Evolutionary conservation across 2,888 invertebrate species (phyloP), one percentile per base, ranked within the genome.

Genomic region (Drosophila quinaria): DNA sequence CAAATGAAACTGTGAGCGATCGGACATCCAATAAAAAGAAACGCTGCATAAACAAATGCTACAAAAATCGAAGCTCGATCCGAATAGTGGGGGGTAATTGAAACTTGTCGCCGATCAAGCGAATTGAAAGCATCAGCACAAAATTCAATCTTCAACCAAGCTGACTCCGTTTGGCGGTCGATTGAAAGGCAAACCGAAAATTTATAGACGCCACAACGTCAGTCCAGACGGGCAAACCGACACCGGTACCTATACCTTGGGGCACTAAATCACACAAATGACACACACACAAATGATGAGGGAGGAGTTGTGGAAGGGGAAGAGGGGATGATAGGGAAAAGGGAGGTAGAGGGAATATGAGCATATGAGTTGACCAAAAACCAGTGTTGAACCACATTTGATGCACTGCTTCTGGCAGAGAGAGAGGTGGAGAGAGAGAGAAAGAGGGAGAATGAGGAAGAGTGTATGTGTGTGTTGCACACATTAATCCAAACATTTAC

Each of bases 111-210:
- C 9, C 33, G 41, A 29, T 42, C 31, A 15, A 29, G 8, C 22
- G 33, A 15, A 25, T 25, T 35, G 29, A 51, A 58, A 46, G n/a
- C 58, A 56, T 80, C 82, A 87, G 79, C 85, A 73, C 37, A 69
- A 84, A 74, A 67, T 73, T 60, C 67, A 61, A 84, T 78, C 63
- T 71, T 59, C 73, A 63, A 84, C 74, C 63, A 69, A 79, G 73
- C 56, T 74, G 60, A 56, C 51, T 64, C 68, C 71, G 37, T 66
- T 83, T 70, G 75, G 62, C 74, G 85, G 85, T 80, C 80, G 71
- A 69, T 80, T 87, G 81, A 87, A 89, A 83, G 87, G 66, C 87
- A 84, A 78, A 67, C 74, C 65, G 35, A 54, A 79, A 81, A 87
- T 84, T 77, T 75, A 79, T 81, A 69, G 71, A 62, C 52, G 64